Evolutionary conservation across 1,140 invertebrate species (phyloP), one percentile per base, ranked within the genome.

Genomic region (Acromyrmex charruanus): DNA sequence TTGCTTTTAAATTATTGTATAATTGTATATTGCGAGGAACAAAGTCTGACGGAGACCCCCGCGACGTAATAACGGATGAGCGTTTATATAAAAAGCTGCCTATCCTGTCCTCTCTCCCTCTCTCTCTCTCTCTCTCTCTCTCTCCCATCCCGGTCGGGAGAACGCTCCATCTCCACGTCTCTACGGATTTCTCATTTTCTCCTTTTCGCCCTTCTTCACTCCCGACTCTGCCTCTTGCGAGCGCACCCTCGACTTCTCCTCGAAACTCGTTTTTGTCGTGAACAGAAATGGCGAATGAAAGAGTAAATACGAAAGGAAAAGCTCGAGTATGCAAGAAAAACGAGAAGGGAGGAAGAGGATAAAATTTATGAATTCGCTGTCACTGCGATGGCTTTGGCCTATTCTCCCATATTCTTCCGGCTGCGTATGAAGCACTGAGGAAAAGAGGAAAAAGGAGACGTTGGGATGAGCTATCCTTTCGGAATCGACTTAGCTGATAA

Each of bases 341-440:
- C 16, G 51, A 53, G 58, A 31, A 1, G 44, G n/a, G 51, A 25
- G 44, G 31, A 53, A 74, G 58, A 9, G 65, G 87, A 88, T 61
- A 80, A 92, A 92, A 94, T 94, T 95, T 95, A 95, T 95, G 93
- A 94, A 94, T 94, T 94, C 92, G 80, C 86, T 91, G 89, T 91
- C 89, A 82, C 55, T 74, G 14, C 84, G 85, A 77, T 86, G 18
- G 74, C 61, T 87, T 80, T 71, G 81, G 53, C 55, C 77, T 85
- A 71, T 61, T 49, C 61, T 44, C 53, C 16, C 39, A 31, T 39
- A 75, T 77, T 72, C 28, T 71, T 69, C 66, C 63, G 49, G 77
- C 4, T 66, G 85, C 77, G 58, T 51, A 31, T 31, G 49, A 16
- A 53, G 35, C 12, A 35, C 5, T 31, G 53, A 14, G 59, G 55